Base-by-base conservation (phyloP, 2,888 invertebrate species). In the Palloptera scutellata region DNA sequence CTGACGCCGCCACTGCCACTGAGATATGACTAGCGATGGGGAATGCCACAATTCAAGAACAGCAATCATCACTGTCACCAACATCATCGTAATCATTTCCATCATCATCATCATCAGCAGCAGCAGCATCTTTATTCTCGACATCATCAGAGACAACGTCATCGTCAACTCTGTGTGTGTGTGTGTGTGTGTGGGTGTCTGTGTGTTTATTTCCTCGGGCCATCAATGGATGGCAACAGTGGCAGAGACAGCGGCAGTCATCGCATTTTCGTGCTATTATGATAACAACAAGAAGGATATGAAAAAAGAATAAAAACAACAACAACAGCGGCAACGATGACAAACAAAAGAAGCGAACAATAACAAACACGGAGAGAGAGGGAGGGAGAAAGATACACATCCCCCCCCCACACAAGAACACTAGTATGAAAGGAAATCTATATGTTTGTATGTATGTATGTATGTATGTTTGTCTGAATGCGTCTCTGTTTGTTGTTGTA, bases 21-120 rank as follows among this genome's bases (percentile, higher is more conserved):
- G 30, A 30, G 30, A 30, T 2, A 30, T 30, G 30, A 30, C 30
- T 4, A 30, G 30, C 30, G 30, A 30, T 30, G 30, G 30, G 2
- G 30, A 30, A 30, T 30, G 30, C 30, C 30, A 30, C 30, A 30
- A 30, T 30, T 30, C 30, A 30, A 30, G 30, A 30, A 30, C 30
- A 30, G 6, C 30, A 30, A 30, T 6, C 30, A 30, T 30, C 30
- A 30, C 30, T 30, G 53, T 19, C 17, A 53, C 53, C 53, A n/a
- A 48, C 51, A n/a, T 17, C 19, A 12, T 52, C 53, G 58, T 59
- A 41, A 43, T 42, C 41, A 41, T 62, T 62, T 42, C 20, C 51
- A 41, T 20, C 42, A n/a, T 48, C 52, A 58, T 59, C 43, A 43
- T 52, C 40, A 65, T 59, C 59, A 59, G 20, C 42, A 30, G 12